Base-by-base conservation (phyloP, 2,888 invertebrate species). In the Camptogramma bilineatum region DNA sequence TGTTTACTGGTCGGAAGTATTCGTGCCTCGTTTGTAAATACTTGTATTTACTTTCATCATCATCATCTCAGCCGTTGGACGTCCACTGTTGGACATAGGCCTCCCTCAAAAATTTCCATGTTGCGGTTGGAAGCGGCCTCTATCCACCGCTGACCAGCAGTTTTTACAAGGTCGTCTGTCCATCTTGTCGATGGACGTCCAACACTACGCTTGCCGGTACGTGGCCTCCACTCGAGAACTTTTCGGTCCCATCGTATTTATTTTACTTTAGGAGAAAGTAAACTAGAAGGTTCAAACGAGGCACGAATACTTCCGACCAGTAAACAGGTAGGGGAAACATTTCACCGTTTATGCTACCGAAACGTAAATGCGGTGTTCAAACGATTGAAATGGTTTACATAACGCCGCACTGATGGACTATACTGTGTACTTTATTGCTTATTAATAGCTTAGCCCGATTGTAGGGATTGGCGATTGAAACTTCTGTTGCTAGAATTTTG, bases 291-390 rank as follows among this genome's bases (percentile, higher is more conserved):
- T 70, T 52, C 69, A 76, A 87, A 85, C 78, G 76, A 61, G 52
- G 73, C 77, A 68, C 60, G 62, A 73, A 74, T 78, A 87, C 88
- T 90, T 90, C 89, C 89, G 86, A 85, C 81, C 78, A 73, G 82
- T 87, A 87, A 88, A 87, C 86, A 87, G 88, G 87, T 87, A 87
- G 86, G 86, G 84, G 84, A 85, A 86, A 87, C 88, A 84, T 81
- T 83, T 80, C 84, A 81, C 83, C 83, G 85, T 85, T 86, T 82
- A 86, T 77, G 87, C 87, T 87, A 88, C 87, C 79, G 87, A 82
- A 85, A 83, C 78, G 80, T 82, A 80, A 82, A 80, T 81, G 81
- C 77, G 78, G 64, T 73, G 72, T 68, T 66, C 76, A 73, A 75
- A 81, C 78, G 75, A 78, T 78, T 76, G 76, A 77, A 78, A 62